Conservation (phyloP, 2,113 vertebrate species). For the Speoplatyrhinus poulsoni region DNA sequence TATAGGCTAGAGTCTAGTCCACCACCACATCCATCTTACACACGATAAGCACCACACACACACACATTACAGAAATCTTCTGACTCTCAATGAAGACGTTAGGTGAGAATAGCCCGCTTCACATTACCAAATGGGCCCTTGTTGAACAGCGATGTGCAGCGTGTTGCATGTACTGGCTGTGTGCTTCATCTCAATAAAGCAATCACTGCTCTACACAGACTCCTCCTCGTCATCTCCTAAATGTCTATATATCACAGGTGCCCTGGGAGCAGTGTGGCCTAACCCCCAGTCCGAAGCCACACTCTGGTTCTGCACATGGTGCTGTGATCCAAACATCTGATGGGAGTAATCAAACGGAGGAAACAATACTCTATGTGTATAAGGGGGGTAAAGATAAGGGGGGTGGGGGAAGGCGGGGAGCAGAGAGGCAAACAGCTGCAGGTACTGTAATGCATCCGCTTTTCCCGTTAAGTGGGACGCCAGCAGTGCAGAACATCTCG, state of each 20-base stretch:
- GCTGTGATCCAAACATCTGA: conserved; percentile 40
- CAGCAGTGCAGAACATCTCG: conserved; percentile 49
- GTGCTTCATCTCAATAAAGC: conserved; percentile 37
- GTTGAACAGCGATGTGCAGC: conserved; percentile 41
- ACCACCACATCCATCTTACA: too few species aligned
- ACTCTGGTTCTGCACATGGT: conserved; percentile 41
- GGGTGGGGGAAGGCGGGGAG: background rate
- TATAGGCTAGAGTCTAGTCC: too few species aligned
- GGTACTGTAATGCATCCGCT: conserved; percentile 32
- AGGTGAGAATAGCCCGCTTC: background rate
- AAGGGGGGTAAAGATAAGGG: conserved; percentile 27
- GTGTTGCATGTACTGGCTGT: conserved; percentile 21
- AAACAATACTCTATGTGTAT: conserved; percentile 15
- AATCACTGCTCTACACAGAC: conserved; percentile 10
- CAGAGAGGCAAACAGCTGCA: conserved; percentile 32
- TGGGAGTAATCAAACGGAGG: conserved; percentile 56
- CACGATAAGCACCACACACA: too few species aligned
- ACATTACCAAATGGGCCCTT: conserved; percentile 6
- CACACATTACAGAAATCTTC: background rate
- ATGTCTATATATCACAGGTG: conserved; percentile 59
- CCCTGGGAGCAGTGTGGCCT: conserved; percentile 24
- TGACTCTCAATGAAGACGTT: background rate
- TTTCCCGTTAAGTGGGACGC: conserved; percentile 53
- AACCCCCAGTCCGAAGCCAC: conserved; percentile 37
- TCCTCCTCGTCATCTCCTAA: conserved; percentile 46